Evolutionary conservation across 1,140 invertebrate species (phyloP).

Genomic region (Andricus grossulariae): DNA sequence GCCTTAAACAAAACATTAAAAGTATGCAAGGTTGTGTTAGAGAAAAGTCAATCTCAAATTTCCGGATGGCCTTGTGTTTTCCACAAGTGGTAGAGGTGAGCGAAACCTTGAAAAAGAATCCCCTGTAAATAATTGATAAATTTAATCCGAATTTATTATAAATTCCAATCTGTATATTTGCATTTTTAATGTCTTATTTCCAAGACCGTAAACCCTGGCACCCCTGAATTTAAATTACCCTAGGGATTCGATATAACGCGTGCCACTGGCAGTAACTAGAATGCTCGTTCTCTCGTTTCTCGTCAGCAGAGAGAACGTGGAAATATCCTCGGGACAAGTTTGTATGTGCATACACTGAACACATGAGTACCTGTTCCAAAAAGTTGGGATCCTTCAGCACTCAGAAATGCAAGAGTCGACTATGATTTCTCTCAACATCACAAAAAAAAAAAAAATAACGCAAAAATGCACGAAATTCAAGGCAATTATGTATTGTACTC

Average conservation of each 20-base stretch:
- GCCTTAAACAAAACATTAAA: no score
- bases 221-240: neutral
- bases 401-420: neutral
- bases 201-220: neutral
- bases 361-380: neutral
- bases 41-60: no score
- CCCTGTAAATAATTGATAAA: no score
- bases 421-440: neutral
- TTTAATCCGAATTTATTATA: no score
- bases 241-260: neutral
- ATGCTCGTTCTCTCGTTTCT: neutral
- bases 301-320: neutral
- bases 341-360: neutral
- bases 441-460: neutral
- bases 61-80: no score
- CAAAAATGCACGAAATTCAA: neutral
- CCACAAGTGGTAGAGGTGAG: no score
- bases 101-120: no score
- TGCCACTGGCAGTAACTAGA: neutral
- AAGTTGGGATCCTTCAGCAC: neutral
- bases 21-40: no score
- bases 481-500: neutral
- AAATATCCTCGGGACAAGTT: slow-evolving; percentile 19
- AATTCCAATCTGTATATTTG: neutral
- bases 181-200: no score